Evolutionary conservation across 2,888 invertebrate genomes (phyloP).

Genomic region (Aelia acuminata): DNA sequence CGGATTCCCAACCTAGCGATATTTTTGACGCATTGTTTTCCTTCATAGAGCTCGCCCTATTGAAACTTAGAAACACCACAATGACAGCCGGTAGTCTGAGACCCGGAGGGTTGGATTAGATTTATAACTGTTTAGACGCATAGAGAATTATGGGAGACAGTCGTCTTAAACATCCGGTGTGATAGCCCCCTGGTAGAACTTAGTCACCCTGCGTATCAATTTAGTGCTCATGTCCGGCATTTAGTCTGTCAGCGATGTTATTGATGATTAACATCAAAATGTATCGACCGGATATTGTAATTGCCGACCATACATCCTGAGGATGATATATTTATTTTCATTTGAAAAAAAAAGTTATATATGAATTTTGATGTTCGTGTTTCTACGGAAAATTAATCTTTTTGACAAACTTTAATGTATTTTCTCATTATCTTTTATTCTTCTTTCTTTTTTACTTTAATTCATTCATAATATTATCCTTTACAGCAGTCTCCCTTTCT

Average conservation of each 20-base stretch:
- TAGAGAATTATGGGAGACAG: constrained; percentile 1
- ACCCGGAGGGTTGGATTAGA: not conserved
- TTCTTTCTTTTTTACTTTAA: too few relatives aligned
- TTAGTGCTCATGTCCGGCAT: constrained; percentile 7
- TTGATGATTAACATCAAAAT: not conserved
- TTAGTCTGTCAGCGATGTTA: constrained; percentile 1
- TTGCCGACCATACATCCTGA: not conserved
- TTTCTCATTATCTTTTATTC: too few relatives aligned
- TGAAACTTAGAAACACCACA: not conserved
- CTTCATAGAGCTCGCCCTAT: not conserved
- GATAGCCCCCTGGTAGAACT: not conserved
- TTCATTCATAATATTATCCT: too few relatives aligned
- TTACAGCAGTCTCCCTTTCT: too few relatives aligned
- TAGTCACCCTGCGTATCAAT: not conserved
- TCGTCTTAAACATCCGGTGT: constrained; percentile 35
- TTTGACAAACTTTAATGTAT: too few relatives aligned
- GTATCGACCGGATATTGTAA: constrained; percentile 21
- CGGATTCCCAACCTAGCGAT: too few relatives aligned
- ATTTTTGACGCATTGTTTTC: too few relatives aligned
- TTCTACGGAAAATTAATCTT: too few relatives aligned
- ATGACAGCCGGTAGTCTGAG: not conserved
- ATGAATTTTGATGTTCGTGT: too few relatives aligned
- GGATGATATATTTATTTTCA: not conserved
- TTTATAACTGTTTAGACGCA: constrained; percentile 3
- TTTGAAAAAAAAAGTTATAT: not conserved